Evolutionary conservation across 2,113 vertebrate genomes (phyloP).

Genomic region (Chaetodon auriga): DNA sequence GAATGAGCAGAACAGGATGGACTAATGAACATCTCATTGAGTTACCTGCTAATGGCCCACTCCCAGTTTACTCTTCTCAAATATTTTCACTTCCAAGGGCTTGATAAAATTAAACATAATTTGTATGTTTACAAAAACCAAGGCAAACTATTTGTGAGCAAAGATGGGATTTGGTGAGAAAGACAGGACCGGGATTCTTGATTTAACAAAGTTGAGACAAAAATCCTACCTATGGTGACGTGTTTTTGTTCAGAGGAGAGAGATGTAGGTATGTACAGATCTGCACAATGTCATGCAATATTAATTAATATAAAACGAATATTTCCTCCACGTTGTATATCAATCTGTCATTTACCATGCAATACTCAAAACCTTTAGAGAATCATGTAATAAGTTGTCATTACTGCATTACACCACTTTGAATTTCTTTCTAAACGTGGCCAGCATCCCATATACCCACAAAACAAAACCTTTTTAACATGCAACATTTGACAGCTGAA

Average conservation of each 20-base stretch:
- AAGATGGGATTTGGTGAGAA: not conserved
- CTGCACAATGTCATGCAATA: not conserved
- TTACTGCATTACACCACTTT: not conserved
- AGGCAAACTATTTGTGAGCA: not conserved
- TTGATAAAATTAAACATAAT: not conserved
- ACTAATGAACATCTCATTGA: conserved; percentile 17
- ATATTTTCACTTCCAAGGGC: conserved; percentile 2
- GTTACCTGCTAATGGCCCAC: conserved; percentile 13
- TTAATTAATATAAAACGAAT: not conserved
- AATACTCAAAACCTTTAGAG: not conserved
- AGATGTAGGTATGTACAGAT: not conserved
- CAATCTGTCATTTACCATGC: too few species aligned
- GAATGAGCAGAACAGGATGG: conserved; percentile 38
- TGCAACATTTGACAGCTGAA: conserved; percentile 23
- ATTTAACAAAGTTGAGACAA: not conserved
- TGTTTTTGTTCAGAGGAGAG: not conserved
- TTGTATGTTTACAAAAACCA: not conserved
- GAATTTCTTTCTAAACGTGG: not conserved
- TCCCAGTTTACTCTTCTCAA: conserved; percentile 7
- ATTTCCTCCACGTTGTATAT: not conserved
- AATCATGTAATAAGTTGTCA: not conserved
- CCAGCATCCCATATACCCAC: not conserved
- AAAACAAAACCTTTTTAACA: not conserved
- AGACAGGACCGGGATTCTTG: not conserved
- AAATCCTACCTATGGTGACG: not conserved